phyloP scores from a whole-genome alignment of 2,888 invertebrate genomes.

The Siphonodentalium dalli region DNA sequence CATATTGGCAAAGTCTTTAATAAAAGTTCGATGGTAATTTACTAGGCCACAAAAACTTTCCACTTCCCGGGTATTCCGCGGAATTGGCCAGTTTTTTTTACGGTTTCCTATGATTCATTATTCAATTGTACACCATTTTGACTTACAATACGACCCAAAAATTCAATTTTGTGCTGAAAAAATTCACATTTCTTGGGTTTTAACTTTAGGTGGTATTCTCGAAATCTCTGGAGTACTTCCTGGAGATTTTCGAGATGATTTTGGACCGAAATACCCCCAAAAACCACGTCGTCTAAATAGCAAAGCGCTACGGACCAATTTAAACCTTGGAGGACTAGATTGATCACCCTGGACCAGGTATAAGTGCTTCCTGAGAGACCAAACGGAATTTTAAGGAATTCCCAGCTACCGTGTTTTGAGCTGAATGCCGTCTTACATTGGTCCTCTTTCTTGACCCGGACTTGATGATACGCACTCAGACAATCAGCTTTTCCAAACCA shows the following conservation, averaged over 20 bases:
- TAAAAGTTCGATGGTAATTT: constrained; percentile 5
- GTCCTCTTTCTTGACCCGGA: too few species aligned
- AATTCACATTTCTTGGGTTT: too few species aligned
- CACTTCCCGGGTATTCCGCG: neutral
- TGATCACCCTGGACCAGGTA: constrained; percentile 2
- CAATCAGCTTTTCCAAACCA: neutral
- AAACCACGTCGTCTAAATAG: neutral
- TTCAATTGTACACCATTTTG: too few species aligned
- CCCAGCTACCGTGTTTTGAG: neutral
- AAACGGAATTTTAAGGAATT: neutral
- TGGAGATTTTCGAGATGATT: too few species aligned
- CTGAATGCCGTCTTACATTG: neutral
- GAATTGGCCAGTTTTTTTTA: constrained; percentile 3
- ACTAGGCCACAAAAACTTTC: constrained; percentile 4
- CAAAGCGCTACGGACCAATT: neutral
- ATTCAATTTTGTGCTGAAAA: too few species aligned
- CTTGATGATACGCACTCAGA: neutral
- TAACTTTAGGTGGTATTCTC: too few species aligned
- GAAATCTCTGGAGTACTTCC: too few species aligned
- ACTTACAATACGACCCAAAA: too few species aligned
- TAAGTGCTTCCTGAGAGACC: too few species aligned
- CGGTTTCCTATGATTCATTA: too few species aligned
- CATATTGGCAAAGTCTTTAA: constrained; percentile 10
- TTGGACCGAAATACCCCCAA: too few species aligned
- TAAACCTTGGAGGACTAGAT: neutral